phyloP scores from a whole-genome alignment of 2,113 vertebrate genomes.

The human (Homo sapiens) region DNA sequence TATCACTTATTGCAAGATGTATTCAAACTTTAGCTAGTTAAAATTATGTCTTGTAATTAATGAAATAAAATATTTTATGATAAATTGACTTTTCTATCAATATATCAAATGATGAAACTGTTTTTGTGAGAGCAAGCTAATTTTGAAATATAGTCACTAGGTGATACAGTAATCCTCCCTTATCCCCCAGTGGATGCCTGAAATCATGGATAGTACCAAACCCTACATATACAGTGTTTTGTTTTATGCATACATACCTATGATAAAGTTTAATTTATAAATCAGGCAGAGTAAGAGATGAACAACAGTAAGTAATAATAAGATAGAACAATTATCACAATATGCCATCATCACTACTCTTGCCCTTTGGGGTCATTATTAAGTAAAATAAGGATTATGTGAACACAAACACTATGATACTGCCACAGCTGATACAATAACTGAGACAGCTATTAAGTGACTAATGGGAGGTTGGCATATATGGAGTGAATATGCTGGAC shows the following conservation, averaged over 20 bases:
- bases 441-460: neutral
- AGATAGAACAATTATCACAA: neutral
- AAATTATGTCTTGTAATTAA: neutral
- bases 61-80: constrained; percentile 52
- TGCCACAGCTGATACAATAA: neutral
- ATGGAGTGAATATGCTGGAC: neutral
- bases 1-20: neutral
- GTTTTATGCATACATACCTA: neutral
- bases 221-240: neutral
- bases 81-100: constrained; percentile 11
- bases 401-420: neutral
- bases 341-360: neutral
- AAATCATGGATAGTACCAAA: neutral
- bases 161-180: neutral
- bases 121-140: neutral
- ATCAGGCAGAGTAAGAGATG: neutral
- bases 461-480: neutral
- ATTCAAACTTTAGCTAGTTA: constrained; percentile 29
- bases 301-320: neutral
- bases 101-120: neutral
- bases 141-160: neutral
- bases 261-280: neutral
- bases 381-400: neutral
- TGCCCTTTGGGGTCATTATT: neutral
- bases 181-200: neutral